phyloP scores from a whole-genome alignment of 1,140 invertebrate genomes.

The Vanessa atalanta region DNA sequence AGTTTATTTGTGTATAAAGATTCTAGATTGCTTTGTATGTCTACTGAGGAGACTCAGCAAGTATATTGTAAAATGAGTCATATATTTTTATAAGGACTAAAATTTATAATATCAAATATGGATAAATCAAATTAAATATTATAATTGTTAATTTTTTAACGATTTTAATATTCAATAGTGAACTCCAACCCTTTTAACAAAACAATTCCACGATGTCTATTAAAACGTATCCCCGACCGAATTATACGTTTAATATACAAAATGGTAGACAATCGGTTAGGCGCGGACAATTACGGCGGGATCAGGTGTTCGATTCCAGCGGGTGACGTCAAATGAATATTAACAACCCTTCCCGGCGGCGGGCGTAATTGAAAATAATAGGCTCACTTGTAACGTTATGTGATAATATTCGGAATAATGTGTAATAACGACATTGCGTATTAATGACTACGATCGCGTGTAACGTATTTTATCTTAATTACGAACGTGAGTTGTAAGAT shows the following conservation, averaged over 20 bases:
- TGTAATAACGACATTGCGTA: conserved; percentile 8
- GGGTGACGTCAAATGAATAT: conserved; percentile 71
- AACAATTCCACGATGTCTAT: conserved; percentile 21
- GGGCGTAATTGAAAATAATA: conserved; percentile 76
- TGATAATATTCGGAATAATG: conserved; percentile 50
- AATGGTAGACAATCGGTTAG: conserved; percentile 59
- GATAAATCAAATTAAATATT: too few species aligned
- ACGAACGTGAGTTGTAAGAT: neutral
- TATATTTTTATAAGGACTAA: too few species aligned
- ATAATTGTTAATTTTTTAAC: neutral
- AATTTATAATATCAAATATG: too few species aligned
- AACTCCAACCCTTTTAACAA: conserved; percentile 8
- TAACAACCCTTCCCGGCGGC: conserved; percentile 71
- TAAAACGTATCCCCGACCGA: conserved; percentile 43
- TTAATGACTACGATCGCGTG: neutral
- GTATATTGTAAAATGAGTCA: too few species aligned
- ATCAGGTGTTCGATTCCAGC: conserved; percentile 65
- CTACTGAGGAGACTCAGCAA: too few species aligned
- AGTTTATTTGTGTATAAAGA: too few species aligned
- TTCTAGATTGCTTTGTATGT: too few species aligned
- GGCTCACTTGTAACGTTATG: conserved; percentile 58
- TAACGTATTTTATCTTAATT: neutral
- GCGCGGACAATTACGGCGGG: conserved; percentile 47
- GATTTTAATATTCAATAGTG: neutral
- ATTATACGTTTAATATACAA: conserved; percentile 66